Evolutionary conservation across 2,113 vertebrate genomes (phyloP), one percentile per base, ranked within the genome.

Genomic region (Epinephelus moara): DNA sequence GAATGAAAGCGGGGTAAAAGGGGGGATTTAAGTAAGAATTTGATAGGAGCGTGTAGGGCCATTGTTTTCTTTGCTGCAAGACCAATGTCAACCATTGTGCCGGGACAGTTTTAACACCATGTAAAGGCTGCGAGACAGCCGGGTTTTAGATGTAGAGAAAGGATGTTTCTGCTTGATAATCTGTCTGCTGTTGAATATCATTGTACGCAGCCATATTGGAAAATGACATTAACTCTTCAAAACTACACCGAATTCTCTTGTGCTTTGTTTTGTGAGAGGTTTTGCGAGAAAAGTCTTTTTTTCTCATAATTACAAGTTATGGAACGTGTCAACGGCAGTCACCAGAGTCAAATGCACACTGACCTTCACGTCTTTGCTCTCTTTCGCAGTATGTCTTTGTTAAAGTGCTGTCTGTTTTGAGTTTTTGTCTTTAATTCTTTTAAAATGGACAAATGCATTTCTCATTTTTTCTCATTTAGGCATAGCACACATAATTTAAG

Each of bases 61-160:
- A 92, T 94, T 94, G 90, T 93, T 94, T 94, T 90, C 86, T 86
- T 90, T 80, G 63, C 90, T 74, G 84, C 77, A 61, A 70, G 79
- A 92, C 90, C 91, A 92, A 67, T 93, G 91, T 93, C 90, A 89
- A 77, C 53, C 80, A 89, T 91, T 93, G 91, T 93, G 77, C 71
- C 4, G 70, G 76, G 74, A 87, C 85, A 79, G 55, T 88, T 89
- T 80, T 42, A 91, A 90, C 86, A 90, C 37, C 82, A 70, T 90
- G 90, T 90, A 84, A 86, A 69, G 50, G 86, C 81, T 78, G 47
- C 21, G 4, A 71, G 75, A 85, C 75, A 60, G 82, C 70, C 23
- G 77, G 85, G 73, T 70, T 89, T 87, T 62, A 86, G 59, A 90
- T 81, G 72, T 73, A 37, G 55, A 72, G 75, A 88, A 70, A 73